phyloP scores from a whole-genome alignment of 2,113 vertebrate genomes.

The Syngnathus typhle region DNA sequence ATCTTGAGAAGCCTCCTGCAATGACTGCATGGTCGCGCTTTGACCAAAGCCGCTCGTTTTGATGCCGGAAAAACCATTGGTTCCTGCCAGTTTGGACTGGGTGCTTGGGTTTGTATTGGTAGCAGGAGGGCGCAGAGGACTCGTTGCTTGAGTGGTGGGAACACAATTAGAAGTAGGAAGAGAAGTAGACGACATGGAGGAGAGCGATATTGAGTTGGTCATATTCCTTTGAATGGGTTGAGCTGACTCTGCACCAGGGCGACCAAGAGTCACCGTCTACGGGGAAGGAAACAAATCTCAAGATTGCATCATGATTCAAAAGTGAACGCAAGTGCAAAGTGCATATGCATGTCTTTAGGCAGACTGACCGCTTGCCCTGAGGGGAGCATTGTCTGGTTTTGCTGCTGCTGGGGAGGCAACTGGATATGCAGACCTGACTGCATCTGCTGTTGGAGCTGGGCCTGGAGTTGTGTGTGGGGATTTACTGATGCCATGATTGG shows the following conservation, averaged over 20 bases:
- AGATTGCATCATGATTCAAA: not conserved
- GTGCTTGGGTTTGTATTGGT: conserved; percentile 75
- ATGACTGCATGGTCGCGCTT: conserved; percentile 56
- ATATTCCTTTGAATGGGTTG: conserved; percentile 78
- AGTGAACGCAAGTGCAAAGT: not conserved
- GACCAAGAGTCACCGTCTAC: conserved; percentile 78
- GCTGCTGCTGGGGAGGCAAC: conserved; percentile 68
- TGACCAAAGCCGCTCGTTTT: conserved; percentile 81
- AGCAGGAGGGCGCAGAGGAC: conserved; percentile 73
- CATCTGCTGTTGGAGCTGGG: conserved; percentile 77
- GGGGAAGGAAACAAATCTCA: conserved; percentile 14
- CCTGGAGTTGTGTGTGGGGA: conserved; percentile 74
- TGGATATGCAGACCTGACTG: conserved; percentile 76
- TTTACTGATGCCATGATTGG: conserved; percentile 63
- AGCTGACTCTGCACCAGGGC: conserved; percentile 74
- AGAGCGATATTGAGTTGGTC: conserved; percentile 70
- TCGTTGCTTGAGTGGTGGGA: conserved; percentile 67
- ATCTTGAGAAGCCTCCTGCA: conserved; percentile 84
- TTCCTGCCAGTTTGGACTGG: conserved; percentile 79
- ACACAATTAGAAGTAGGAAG: conserved; percentile 65
- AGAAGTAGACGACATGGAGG: conserved; percentile 64
- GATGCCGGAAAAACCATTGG: conserved; percentile 70
- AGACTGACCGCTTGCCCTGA: conserved; percentile 70
- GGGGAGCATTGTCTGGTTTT: conserved; percentile 69
- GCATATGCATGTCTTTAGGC: not conserved